These are phyloP conservation scores for Eurytoma californica DNA, from an alignment of 2,888 invertebrate species.

Conservation along the genomic window DNA sequence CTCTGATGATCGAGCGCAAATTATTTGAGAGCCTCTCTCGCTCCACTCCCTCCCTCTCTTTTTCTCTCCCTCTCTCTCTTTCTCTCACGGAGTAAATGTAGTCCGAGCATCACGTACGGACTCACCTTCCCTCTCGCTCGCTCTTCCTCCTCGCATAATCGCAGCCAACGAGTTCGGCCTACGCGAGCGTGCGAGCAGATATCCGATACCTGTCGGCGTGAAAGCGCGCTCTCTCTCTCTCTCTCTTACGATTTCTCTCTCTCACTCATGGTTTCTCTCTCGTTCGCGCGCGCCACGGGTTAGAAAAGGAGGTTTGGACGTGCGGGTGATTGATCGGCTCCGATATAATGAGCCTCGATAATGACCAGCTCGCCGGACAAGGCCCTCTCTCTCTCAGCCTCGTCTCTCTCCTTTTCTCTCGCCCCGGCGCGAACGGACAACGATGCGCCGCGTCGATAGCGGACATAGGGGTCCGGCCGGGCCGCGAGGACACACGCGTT, in stretches of 20 bases:
- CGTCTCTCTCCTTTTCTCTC: neutral
- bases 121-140: constrained; percentile 3
- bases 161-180: constrained; percentile 15
- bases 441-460: constrained; percentile 68
- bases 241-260: no score
- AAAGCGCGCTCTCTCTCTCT: neutral
- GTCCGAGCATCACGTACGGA: neutral
- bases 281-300: constrained; percentile 38
- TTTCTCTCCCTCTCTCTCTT: constrained; percentile 32
- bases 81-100: constrained; percentile 6
- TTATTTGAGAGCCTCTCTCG: constrained; percentile 28
- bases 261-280: no score
- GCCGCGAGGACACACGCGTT: constrained; percentile 6
- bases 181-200: constrained; percentile 20
- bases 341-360: constrained; percentile 74
- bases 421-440: constrained; percentile 65
- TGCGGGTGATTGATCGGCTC: constrained; percentile 72
- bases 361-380: constrained; percentile 72
- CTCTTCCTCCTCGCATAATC: constrained; percentile 3
- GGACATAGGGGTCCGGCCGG: neutral
- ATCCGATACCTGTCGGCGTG: constrained; percentile 19
- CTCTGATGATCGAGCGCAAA: constrained; percentile 40
- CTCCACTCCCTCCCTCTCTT: constrained; percentile 41
- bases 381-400: constrained; percentile 40
- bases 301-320: constrained; percentile 50